Base-by-base conservation (phyloP, 2,888 invertebrate genomes). In the Drosophila sordidapex region DNA sequence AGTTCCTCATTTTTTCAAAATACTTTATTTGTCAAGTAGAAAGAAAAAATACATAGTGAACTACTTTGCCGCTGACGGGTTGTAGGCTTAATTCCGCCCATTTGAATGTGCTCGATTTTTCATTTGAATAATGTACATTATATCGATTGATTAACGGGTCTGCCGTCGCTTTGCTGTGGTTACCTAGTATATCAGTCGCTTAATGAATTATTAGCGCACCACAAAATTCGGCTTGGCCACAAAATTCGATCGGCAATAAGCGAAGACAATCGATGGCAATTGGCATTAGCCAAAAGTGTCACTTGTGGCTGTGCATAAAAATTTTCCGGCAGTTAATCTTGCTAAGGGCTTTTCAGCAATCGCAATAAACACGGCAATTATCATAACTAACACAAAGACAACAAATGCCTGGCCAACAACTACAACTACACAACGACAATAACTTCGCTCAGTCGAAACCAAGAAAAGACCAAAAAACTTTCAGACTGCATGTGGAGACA, bases 341-440 rank as follows among this genome's bases (percentile, higher is more conserved):
- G 83, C 81, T 82, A 81, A 89, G 70, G 75, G 80, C 76, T 83
- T 87, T 82, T 89, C 84, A 87, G 79, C 81, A 74, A 73, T 61
- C 65, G 86, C 82, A 86, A 89, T 89, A 90, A 89, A 90, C 90
- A 87, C 86, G 79, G 77, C 74, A 80, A 90, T 90, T 89, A 90
- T 82, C 83, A 89, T 88, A 89, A 89, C 86, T 89, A 89, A 85
- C 87, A 58, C 74, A 74, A 65, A 83, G 74, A 82, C 74, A 83
- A 74, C 79, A 76, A 56, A 65, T 57, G 62, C 36, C 56, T 38
- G 66, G 49, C 57, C 53, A 46, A 46, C 29, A 31, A 25, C 11
- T 11, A 31, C 27, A 79, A 77, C 87, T 83, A 70, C 82, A 66
- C 63, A 74, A 71, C 77, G 57, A 74, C 72, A 70, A 79, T 88